Evolutionary conservation across 2,888 invertebrate genomes (phyloP), one percentile per base, ranked within the genome.

Genomic region (Harpagoxenus sublaevis): DNA sequence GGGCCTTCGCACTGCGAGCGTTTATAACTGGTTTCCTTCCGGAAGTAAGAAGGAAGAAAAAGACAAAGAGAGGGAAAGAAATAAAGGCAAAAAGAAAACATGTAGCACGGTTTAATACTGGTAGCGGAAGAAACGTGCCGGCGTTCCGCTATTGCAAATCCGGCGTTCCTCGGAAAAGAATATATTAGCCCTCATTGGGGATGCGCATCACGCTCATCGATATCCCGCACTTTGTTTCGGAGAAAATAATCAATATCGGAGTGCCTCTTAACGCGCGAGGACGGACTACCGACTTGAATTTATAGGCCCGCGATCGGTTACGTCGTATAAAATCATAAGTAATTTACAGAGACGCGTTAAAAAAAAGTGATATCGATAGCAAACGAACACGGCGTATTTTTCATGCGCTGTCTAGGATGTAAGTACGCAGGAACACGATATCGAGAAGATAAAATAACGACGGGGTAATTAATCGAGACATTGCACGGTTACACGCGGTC

Each of bases 381-480:
- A n/a, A 42, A 66, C 23, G 39, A 73, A 66, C 51, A 63, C n/a
- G 68, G 39, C 53, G 68, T 62, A 42, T 31, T 63, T 60, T 63
- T 66, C 42, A 23, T 62, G 6, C 48, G 48, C 66, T 3, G 45
- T 42, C 51, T 63, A 60, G 63, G 18, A 73, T 12, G 23, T 28
- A 51, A 12, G 15, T 66, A 73, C 63, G n/a, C 8, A 15, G 45
- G 62, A 73, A 74, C 62, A 28, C 73, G 71, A 28, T 48, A 75
- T 63, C 28, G 48, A 23, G 10, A 48, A 70, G 84, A 84, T 84
- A 81, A 71, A 81, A 81, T 60, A 81, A 70, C 55, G 75, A 86
- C 51, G 48, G 75, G n/a, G 75, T 75, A 86, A 86, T 83, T 86
- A 86, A 86, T 86, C 83, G 66, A 35, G 51, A 23, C 48, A 39